Evolutionary conservation across 23 tunicate genomes (phyloP).

Genomic region (Botrylloides violaceus): DNA sequence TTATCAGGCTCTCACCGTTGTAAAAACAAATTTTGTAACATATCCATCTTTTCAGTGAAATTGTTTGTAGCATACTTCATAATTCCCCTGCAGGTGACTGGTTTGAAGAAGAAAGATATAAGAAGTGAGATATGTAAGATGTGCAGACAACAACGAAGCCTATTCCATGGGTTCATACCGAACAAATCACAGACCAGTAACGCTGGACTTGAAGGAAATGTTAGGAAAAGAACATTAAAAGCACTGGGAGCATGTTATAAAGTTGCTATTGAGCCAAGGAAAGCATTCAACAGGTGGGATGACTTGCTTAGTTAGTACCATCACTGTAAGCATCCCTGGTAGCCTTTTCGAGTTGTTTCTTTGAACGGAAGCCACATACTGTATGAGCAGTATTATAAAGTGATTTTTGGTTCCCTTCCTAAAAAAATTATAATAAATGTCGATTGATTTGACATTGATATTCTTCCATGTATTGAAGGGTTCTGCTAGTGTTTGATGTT

Average conservation of each 20-base stretch:
- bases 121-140: slow-evolving; percentile 9
- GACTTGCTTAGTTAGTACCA: not conserved
- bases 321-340: not conserved
- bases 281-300: slow-evolving; percentile 61
- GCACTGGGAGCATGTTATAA: slow-evolving; percentile 62
- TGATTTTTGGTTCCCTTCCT: no score
- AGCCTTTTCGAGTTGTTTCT: no score
- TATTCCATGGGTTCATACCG: slow-evolving; percentile 9
- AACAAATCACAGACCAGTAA: not conserved
- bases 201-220: slow-evolving; percentile 16
- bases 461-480: slow-evolving; percentile 10
- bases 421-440: no score
- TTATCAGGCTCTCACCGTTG: no score
- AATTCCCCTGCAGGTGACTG: not conserved
- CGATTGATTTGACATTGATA: no score
- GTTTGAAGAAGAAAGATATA: slow-evolving; percentile 19
- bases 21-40: no score
- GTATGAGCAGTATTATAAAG: no score
- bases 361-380: no score
- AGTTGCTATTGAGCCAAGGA: slow-evolving; percentile 28
- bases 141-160: slow-evolving; percentile 43
- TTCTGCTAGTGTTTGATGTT: slow-evolving; percentile 75
- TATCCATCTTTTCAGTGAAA: no score
- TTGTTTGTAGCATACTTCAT: not conserved
- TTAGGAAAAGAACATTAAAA: slow-evolving; percentile 31